These are phyloP conservation scores for Torymus aiolomorphi DNA, from an alignment of 2,888 invertebrate genomes.

Conservation along the genomic window DNA sequence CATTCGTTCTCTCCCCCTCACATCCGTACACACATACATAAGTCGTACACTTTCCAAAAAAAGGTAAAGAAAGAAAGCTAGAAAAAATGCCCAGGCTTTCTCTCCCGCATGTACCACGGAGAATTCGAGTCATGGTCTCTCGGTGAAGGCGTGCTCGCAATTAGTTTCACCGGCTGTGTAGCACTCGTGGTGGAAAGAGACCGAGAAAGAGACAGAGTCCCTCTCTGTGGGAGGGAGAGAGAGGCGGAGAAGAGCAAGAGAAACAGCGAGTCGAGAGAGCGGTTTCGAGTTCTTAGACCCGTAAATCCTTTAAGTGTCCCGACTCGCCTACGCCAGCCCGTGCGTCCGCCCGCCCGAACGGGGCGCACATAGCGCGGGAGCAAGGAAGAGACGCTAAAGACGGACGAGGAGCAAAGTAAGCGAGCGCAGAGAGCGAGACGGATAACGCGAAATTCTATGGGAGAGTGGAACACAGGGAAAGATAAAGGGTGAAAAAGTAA, in stretches of 20 bases:
- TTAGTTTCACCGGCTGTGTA: constrained; percentile 54
- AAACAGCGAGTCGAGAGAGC: constrained; percentile 38
- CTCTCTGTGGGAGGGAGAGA: constrained; percentile 31
- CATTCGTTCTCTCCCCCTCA: constrained; percentile 19
- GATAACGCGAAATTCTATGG: constrained; percentile 36
- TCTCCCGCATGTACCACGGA: constrained; percentile 46
- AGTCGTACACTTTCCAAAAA: constrained; percentile 32
- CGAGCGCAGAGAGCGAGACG: constrained; percentile 46
- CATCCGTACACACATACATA: no score
- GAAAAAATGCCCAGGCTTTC: constrained; percentile 19
- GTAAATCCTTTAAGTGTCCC: constrained; percentile 75
- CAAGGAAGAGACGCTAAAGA: constrained; percentile 59
- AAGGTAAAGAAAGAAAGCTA: not conserved
- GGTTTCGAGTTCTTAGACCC: constrained; percentile 68
- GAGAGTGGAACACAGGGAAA: not conserved
- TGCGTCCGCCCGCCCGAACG: constrained; percentile 57
- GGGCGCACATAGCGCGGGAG: constrained; percentile 53
- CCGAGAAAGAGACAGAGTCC: constrained; percentile 22
- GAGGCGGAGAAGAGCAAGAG: constrained; percentile 27
- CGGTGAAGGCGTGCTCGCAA: constrained; percentile 56
- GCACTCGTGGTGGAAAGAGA: constrained; percentile 26
- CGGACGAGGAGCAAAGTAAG: constrained; percentile 57
- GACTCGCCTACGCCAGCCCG: constrained; percentile 36
- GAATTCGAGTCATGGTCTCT: constrained; percentile 51
- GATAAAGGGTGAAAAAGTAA: constrained; percentile 51